These are phyloP conservation scores for Rynchops niger DNA, from an alignment of 2,113 vertebrate genomes.

Conservation along the genomic window DNA sequence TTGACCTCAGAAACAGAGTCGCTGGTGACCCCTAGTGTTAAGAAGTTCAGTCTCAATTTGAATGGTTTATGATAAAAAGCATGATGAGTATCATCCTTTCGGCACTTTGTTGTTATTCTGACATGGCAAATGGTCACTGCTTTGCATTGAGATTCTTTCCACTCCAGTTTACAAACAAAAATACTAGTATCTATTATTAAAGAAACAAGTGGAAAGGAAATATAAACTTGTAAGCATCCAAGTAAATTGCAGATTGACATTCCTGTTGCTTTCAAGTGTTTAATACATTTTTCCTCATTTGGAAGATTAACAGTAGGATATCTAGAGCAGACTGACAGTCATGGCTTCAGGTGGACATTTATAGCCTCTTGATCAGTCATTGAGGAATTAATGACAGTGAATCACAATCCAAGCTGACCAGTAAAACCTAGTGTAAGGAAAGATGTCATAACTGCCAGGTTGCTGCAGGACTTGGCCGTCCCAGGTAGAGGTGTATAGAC, in stretches of 20 bases:
- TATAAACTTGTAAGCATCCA: neutral
- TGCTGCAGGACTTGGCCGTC: neutral
- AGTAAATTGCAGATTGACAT: neutral
- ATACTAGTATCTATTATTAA: neutral
- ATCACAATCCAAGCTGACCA: neutral
- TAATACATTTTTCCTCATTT: neutral
- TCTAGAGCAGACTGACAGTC: neutral
- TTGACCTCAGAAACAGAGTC: slow-evolving; percentile 6
- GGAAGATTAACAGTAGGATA: neutral
- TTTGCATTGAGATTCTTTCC: neutral
- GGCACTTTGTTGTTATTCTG: neutral
- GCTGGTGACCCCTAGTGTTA: slow-evolving; percentile 56
- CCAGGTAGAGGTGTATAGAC: neutral
- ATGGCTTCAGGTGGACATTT: neutral
- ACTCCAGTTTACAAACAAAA: neutral
- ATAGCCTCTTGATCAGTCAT: neutral
- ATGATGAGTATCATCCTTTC: neutral
- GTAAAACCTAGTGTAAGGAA: neutral
- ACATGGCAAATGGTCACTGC: neutral
- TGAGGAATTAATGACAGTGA: slow-evolving; percentile 1
- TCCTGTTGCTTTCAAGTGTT: neutral
- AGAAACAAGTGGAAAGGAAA: neutral
- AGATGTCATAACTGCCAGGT: neutral
- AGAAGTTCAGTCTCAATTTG: neutral
- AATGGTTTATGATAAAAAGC: neutral